Conservation (phyloP, 2,113 vertebrate species). For the Pangasianodon gigas region DNA sequence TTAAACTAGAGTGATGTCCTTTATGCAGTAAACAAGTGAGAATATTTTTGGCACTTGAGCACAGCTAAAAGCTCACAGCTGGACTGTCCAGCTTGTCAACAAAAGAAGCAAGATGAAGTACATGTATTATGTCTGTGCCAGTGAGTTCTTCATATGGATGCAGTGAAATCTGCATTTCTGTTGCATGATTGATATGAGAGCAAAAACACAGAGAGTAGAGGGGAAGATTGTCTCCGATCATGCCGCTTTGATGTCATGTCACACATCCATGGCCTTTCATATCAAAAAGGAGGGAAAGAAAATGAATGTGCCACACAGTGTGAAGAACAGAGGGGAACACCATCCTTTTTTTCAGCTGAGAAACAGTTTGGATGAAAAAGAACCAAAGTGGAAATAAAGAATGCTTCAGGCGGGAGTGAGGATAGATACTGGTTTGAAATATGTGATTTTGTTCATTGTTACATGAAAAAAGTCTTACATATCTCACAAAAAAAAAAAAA, state of each 20-base stretch:
- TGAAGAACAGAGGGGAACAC: slow-evolving; percentile 23
- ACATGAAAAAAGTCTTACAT: not conserved
- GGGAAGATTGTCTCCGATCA: slow-evolving; percentile 45
- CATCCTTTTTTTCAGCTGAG: slow-evolving; percentile 14
- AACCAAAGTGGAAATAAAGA: slow-evolving; percentile 26
- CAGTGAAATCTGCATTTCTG: slow-evolving; percentile 29
- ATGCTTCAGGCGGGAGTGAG: not conserved
- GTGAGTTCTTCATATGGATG: slow-evolving; percentile 36
- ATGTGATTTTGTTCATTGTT: slow-evolving; percentile 2
- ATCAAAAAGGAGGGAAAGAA: slow-evolving; percentile 28
- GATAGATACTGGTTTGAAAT: not conserved
- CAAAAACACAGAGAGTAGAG: slow-evolving; percentile 22
- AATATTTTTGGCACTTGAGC: not conserved
- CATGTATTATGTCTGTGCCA: slow-evolving; percentile 23
- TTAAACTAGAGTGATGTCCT: not conserved
- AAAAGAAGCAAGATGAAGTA: slow-evolving; percentile 26
- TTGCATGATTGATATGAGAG: slow-evolving; percentile 45
- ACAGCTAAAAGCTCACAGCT: slow-evolving; percentile 39
- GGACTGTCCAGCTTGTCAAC: slow-evolving; percentile 24
- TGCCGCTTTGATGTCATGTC: slow-evolving; percentile 51
- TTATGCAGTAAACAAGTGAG: slow-evolving; percentile 27
- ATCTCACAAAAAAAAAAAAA: too few relatives aligned
- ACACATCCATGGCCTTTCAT: slow-evolving; percentile 44
- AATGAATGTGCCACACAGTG: slow-evolving; percentile 36
- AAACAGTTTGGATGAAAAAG: slow-evolving; percentile 32